Base-by-base conservation (phyloP, 2,113 vertebrate species). In the Sorex fumeus region DNA sequence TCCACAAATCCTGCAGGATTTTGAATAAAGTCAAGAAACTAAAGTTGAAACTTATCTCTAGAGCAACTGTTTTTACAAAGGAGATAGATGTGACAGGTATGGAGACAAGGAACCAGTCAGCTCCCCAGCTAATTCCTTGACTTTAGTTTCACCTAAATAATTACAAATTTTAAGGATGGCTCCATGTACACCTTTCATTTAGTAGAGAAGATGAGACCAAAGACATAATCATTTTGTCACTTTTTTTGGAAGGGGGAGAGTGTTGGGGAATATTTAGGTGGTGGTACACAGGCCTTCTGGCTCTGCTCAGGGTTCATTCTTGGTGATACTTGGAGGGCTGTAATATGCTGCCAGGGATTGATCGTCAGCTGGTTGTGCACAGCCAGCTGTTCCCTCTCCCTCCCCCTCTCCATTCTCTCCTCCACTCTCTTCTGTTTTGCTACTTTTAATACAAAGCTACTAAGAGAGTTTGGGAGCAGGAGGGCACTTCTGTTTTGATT, bases 111-210 rank as follows among this genome's bases (percentile, higher is more conserved):
- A 85, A 25, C 1, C 12, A 40, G 6, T 19, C 27, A 60, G 50
- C 43, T 0, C 13, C n/a, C 9, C 6, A 28, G 10, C 15, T 32
- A 81, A 66, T 1, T 1, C 16, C 7, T 53, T n/a, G 28, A 36
- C 72, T 77, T n/a, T 90, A 28, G 91, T 53, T 74, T 80, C 32
- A 66, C 36, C 11, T 70, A 91, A 78, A 67, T 66, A 50, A 80
- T 36, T 71, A 25, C 72, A 16, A 76, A 50, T 43, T 53, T 43
- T 13, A 21, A 30, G 32, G 69, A n/a, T 15, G 13, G 1, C 0
- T 80, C 34, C 32, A 5, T 32, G 53, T 0, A 13, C 7, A 28
- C 30, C 21, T 89, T 76, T 43, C 60, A 94, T 8, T 82, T 83
- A 75, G 45, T 45, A 70, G 47, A 62, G 13, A 76, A 64, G 30